phyloP scores from a whole-genome alignment of 2,888 invertebrate genomes.

The Pandemis corylana region DNA sequence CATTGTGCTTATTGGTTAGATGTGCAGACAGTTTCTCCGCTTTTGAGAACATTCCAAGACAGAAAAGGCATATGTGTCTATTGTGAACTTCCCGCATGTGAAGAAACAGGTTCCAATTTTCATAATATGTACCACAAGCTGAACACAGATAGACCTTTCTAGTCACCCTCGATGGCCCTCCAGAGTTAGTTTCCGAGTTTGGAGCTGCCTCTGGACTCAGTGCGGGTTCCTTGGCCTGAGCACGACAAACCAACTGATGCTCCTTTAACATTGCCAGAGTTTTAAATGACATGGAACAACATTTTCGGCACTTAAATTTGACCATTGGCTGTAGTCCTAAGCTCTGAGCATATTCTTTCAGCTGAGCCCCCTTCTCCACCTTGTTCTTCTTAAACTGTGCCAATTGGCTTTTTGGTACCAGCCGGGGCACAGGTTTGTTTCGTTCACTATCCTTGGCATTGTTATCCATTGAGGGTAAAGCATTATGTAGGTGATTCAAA shows the following conservation, averaged over 20 bases:
- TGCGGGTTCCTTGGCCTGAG: conserved; percentile 73
- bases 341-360: conserved; percentile 89
- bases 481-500: conserved; percentile 70
- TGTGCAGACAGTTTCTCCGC: conserved; percentile 92
- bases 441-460: conserved; percentile 67
- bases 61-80: conserved; percentile 92
- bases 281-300: conserved; percentile 88
- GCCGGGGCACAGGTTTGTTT: conserved; percentile 78
- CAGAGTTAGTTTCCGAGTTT: conserved; percentile 64
- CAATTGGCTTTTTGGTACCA: conserved; percentile 79
- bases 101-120: conserved; percentile 93
- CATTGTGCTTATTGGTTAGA: conserved; percentile 90
- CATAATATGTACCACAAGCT: conserved; percentile 93
- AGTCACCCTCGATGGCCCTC: conserved; percentile 86
- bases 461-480: conserved; percentile 60
- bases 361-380: conserved; percentile 71
- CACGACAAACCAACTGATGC: conserved; percentile 87
- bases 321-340: conserved; percentile 89
- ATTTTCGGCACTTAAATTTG: conserved; percentile 90
- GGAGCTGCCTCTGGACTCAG: conserved; percentile 73
- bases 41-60: conserved; percentile 92
- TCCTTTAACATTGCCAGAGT: conserved; percentile 88
- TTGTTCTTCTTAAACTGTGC: conserved; percentile 78
- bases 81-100: conserved; percentile 94
- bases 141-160: conserved; percentile 92